Conservation (phyloP, 2,797 vertebrate genomes). For the Microcaecilia unicolor region DNA sequence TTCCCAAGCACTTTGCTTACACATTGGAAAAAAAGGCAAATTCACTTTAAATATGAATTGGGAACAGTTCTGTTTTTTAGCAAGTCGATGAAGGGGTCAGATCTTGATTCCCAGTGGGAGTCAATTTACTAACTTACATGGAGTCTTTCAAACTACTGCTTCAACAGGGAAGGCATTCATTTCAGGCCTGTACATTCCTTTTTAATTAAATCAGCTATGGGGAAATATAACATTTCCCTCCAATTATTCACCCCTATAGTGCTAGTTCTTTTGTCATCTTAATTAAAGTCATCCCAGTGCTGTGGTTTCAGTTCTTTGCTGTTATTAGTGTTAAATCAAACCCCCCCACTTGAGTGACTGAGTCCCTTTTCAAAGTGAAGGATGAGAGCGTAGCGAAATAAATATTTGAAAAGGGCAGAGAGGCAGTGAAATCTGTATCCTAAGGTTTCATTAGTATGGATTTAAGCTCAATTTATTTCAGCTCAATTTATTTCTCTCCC, state of each 20-base stretch:
- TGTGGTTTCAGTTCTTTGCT: conserved; percentile 2
- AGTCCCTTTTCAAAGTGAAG: background rate
- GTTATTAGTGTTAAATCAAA: conserved; percentile 24
- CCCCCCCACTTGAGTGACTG: background rate
- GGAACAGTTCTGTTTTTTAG: background rate
- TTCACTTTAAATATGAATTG: conserved; percentile 1
- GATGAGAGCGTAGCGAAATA: background rate
- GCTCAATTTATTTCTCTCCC: background rate
- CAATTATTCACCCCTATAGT: conserved; percentile 14
- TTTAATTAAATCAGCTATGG: conserved; percentile 26
- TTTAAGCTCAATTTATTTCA: background rate
- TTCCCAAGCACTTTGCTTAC: background rate
- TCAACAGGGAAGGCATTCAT: background rate
- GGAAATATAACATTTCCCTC: conserved; percentile 13
- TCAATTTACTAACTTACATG: background rate
- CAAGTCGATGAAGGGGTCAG: background rate
- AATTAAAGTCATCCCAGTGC: conserved; percentile 32
- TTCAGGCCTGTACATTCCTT: background rate
- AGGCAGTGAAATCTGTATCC: accelerated
- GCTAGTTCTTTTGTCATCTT: conserved; percentile 31
- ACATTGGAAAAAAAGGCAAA: background rate
- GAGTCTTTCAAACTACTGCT: background rate
- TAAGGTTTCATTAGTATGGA: background rate
- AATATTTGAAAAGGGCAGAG: background rate
- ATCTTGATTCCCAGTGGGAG: accelerated